Percentiles rank a stretch among this genome's conserved stretches.
Conservation (phyloP, 2,888 invertebrate species). For the Liposcelis brunnea region DNA sequence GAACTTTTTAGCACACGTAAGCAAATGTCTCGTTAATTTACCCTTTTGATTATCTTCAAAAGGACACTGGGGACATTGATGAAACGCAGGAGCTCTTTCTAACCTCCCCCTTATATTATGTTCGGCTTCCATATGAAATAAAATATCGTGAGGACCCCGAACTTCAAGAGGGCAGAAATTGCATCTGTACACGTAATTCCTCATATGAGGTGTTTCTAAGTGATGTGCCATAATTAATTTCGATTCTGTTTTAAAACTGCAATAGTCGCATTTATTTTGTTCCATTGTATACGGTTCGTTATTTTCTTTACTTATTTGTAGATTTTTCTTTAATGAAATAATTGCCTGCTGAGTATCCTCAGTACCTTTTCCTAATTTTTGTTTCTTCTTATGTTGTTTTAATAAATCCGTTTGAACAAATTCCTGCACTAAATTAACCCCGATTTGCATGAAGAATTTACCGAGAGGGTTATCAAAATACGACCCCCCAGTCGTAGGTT, state of each 20-base stretch:
- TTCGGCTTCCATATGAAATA: conserved; percentile 80
- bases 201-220: conserved; percentile 81
- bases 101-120: conserved; percentile 70
- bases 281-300: conserved; percentile 61
- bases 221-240: conserved; percentile 68
- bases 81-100: conserved; percentile 70
- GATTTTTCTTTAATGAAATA: conserved; percentile 62
- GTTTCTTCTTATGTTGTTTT: conserved; percentile 69
- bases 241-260: conserved; percentile 80
- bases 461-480: conserved; percentile 79
- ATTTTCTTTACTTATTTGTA: conserved; percentile 71
- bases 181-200: conserved; percentile 59
- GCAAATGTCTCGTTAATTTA: conserved; percentile 70
- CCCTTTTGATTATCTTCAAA: conserved; percentile 89
- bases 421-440: conserved; percentile 78
- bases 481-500: conserved; percentile 19
- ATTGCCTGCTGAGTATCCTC: conserved; percentile 57
- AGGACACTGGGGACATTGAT: conserved; percentile 84
- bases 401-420: conserved; percentile 84
- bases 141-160: conserved; percentile 70
- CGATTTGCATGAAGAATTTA: conserved; percentile 81
- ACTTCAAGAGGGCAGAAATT: conserved; percentile 69
- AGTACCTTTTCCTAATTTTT: conserved; percentile 45
- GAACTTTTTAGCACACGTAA: conserved; percentile 78
- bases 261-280: conserved; percentile 70